Evolutionary conservation across 53 echinoderm and acorn worm genomes (phyloP), one percentile per base, ranked within the genome.

Genomic region (Holothuria scabra): DNA sequence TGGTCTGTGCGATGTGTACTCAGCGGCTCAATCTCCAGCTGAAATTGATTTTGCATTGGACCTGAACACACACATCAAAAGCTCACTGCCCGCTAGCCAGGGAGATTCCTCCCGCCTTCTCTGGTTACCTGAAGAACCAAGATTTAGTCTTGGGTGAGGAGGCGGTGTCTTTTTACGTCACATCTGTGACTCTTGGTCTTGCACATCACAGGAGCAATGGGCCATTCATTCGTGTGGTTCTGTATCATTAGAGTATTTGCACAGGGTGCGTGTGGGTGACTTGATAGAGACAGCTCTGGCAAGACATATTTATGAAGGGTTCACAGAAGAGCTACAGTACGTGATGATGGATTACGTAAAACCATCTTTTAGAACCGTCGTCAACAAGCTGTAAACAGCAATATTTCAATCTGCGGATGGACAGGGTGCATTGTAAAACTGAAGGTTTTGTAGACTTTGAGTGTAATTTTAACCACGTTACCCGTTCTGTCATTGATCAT

Each of bases 221-320:
- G 46, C 46, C 76, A 55, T 21, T 57, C 25, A 22, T 24, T 76
- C 56, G 52, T 76, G 55, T 56, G 44, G 52, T 76, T 76, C 56
- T 24, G 55, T 52, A 52, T 76, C 76, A 76, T 76, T 76, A 76
- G 29, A 21, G 52, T 52, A 52, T 76, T 76, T 76, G 24, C 76
- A 55, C 30, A 56, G 38, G 52, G 76, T 76, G 76, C 76, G 76
- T 76, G 76, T 76, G 46, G 76, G 56, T 76, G 76, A 52, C 52
- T 52, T 52, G 52, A 52, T 52, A 3, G 52, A 52, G 52, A 52
- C 18, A 16, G 52, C 52, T 76, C 76, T 22, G n/a, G 8, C 48
- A 48, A 33, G 21, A 69, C 41, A 34, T 69, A 76, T 76, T 76
- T 76, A 46, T 48, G 46, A 46, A 28, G 22, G 76, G 76, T 76